These are phyloP conservation scores for Syngnathus rostellatus DNA, from an alignment of 2,797 vertebrate species.

Conservation along the genomic window DNA sequence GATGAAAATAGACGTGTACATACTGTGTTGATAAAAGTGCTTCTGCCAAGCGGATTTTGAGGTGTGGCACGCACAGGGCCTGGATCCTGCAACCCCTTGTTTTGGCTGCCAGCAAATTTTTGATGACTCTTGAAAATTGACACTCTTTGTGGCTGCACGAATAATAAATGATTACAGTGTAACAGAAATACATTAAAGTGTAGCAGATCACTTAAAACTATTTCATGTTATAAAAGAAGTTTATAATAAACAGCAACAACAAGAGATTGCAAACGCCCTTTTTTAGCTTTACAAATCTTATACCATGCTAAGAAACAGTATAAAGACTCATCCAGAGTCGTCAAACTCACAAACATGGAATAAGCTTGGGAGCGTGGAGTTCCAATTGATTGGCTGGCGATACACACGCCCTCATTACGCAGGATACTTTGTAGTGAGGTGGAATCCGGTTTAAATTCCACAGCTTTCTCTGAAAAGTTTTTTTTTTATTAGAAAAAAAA, in stretches of 20 bases:
- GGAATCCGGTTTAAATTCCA: slow-evolving; percentile 37
- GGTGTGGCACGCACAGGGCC: slow-evolving; percentile 30
- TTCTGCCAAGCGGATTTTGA: slow-evolving; percentile 45
- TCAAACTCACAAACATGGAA: slow-evolving; percentile 47
- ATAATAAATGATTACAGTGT: neutral
- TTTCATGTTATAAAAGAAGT: no score
- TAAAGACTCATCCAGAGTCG: neutral
- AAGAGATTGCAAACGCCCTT: no score
- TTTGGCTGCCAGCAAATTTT: slow-evolving; percentile 36
- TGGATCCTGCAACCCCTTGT: slow-evolving; percentile 44
- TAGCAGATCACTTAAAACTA: no score
- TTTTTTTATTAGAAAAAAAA: neutral
- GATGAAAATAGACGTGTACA: neutral
- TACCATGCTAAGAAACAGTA: no score
- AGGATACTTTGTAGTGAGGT: slow-evolving; percentile 50
- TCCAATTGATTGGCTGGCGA: slow-evolving; percentile 11
- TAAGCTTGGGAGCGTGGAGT: slow-evolving; percentile 38
- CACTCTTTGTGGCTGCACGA: slow-evolving; percentile 59
- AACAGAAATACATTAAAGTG: no score
- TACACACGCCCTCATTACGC: slow-evolving; percentile 32
- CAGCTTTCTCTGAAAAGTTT: slow-evolving; percentile 37
- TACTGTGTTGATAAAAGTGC: slow-evolving; percentile 62
- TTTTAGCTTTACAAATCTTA: no score
- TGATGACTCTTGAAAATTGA: slow-evolving; percentile 54
- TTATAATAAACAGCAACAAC: no score